phyloP scores from a whole-genome alignment of 2,888 invertebrate genomes.

The Lordiphosa fenestrarum region DNA sequence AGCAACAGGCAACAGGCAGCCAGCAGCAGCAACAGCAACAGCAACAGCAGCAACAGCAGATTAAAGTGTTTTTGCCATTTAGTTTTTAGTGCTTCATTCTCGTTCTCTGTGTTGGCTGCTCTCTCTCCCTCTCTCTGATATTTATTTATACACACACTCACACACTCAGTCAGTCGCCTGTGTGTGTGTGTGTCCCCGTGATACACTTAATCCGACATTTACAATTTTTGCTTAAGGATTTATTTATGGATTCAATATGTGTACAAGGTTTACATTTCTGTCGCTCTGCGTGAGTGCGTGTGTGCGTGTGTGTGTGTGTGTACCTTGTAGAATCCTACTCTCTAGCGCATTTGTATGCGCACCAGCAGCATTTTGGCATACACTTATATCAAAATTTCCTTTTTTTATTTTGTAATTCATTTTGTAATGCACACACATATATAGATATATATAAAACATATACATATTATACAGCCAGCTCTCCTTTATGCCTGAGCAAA shows the following conservation, averaged over 20 bases:
- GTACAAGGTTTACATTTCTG: slow-evolving; percentile 50
- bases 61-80: slow-evolving; percentile 54
- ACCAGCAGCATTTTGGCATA: slow-evolving; percentile 52
- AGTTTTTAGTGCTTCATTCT: slow-evolving; percentile 51
- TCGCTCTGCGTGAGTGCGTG: slow-evolving; percentile 15
- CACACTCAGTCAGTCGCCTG: slow-evolving; percentile 9
- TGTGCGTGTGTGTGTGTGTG: slow-evolving; percentile 33
- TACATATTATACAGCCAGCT: slow-evolving; percentile 19
- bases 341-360: slow-evolving; percentile 43
- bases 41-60: slow-evolving; percentile 25
- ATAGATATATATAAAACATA: slow-evolving; percentile 8
- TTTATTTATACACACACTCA: slow-evolving; percentile 27
- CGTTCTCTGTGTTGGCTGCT: slow-evolving; percentile 3
- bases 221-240: slow-evolving; percentile 75
- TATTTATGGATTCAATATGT: slow-evolving; percentile 75
- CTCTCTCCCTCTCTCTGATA: slow-evolving; percentile 11
- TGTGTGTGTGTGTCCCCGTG: slow-evolving; percentile 37
- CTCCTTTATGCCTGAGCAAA: neutral
- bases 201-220: slow-evolving; percentile 75
- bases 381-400: slow-evolving; percentile 48
- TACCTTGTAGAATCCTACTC: slow-evolving; percentile 15
- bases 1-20: slow-evolving; percentile 14
- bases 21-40: slow-evolving; percentile 19
- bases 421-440: slow-evolving; percentile 53
- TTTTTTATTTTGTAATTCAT: slow-evolving; percentile 42